Percentiles rank a stretch among this genome's conserved stretches.
These are phyloP conservation scores for Percopsis transmontana DNA, from an alignment of 2,113 vertebrate genomes.

Conservation along the genomic window DNA sequence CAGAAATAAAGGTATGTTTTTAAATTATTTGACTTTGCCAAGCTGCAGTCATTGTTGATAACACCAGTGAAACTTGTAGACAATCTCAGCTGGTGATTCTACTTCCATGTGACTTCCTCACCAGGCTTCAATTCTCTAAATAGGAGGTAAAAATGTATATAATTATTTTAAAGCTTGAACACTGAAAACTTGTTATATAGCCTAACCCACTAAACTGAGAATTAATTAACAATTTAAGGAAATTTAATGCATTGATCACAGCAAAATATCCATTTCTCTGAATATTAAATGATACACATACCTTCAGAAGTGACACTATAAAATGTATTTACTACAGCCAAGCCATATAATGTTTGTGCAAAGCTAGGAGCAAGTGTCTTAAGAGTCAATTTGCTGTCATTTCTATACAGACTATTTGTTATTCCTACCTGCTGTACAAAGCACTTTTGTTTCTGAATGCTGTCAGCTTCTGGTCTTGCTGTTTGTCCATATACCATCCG, in stretches of 20 bases:
- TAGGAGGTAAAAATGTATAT: constrained; percentile 13
- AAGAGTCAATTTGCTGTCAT: not conserved
- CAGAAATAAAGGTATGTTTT: constrained; percentile 21
- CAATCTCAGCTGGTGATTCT: constrained; percentile 49
- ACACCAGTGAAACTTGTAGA: constrained; percentile 10
- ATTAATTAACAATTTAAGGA: no score
- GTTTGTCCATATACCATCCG: constrained; percentile 86
- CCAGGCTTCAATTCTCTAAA: constrained; percentile 88
- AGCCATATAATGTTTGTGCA: no score
- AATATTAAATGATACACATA: no score
- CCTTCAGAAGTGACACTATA: no score
- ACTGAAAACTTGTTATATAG: not conserved
- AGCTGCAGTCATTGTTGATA: constrained; percentile 35
- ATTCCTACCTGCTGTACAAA: constrained; percentile 83
- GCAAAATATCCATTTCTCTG: no score
- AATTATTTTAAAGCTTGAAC: not conserved
- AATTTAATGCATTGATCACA: no score
- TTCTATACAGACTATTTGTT: not conserved
- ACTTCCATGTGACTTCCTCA: constrained; percentile 92
- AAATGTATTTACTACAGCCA: no score
- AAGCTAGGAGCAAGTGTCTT: not conserved
- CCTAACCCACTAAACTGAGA: not conserved
- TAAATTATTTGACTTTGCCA: constrained; percentile 43
- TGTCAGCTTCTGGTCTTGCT: constrained; percentile 82
- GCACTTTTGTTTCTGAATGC: constrained; percentile 91